phyloP scores from a whole-genome alignment of 2,888 invertebrate genomes.

The Arge pagana region DNA sequence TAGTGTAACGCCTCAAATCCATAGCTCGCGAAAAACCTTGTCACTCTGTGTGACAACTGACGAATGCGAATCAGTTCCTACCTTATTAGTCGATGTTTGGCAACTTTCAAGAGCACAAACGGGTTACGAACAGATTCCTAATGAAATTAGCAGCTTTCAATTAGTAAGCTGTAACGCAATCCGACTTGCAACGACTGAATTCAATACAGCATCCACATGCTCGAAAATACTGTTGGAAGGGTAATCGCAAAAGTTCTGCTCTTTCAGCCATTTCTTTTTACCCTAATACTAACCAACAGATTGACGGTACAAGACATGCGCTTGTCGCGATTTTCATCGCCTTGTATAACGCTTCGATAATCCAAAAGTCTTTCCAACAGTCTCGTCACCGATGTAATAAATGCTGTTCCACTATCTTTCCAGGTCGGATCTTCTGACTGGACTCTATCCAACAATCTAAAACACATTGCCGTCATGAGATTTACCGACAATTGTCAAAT shows the following conservation, averaged over 20 bases:
- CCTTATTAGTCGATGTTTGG: no score
- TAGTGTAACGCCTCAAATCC: no score
- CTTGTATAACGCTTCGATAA: constrained; percentile 93
- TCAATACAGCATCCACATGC: constrained; percentile 18
- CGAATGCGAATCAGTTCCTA: no score
- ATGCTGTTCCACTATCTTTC: constrained; percentile 90
- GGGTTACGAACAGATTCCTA: no score
- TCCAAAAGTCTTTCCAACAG: constrained; percentile 87
- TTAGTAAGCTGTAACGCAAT: constrained; percentile 24
- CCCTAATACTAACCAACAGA: constrained; percentile 70
- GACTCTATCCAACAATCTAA: constrained; percentile 81
- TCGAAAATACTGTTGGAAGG: background rate
- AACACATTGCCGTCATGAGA: constrained; percentile 9
- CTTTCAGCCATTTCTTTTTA: no score
- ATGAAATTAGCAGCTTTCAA: constrained; percentile 30
- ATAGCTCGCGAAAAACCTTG: no score
- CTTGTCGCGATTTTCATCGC: constrained; percentile 93
- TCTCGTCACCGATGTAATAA: constrained; percentile 89
- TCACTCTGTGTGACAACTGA: no score
- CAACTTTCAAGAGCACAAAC: no score
- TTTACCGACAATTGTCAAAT: no score
- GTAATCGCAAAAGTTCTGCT: background rate
- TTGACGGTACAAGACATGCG: constrained; percentile 97
- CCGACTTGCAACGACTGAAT: background rate
- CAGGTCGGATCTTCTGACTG: constrained; percentile 84